Conservation (phyloP, 2,888 invertebrate genomes). For the Seira ritae region DNA sequence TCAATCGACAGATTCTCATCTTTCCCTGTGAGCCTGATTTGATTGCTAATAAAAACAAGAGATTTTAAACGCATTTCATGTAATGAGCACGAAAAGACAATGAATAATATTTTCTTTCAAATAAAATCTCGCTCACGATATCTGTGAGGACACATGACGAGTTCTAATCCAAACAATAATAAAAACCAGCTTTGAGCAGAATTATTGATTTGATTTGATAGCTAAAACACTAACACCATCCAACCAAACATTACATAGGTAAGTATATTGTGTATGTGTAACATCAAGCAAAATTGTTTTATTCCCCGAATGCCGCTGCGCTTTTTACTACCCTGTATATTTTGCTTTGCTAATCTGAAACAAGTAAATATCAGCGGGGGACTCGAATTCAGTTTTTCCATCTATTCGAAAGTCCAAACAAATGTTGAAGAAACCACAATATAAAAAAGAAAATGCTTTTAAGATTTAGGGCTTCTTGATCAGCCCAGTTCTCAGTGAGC, state of each 20-base stretch:
- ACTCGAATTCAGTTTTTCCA: not conserved
- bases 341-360: conserved; percentile 50
- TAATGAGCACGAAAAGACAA: conserved; percentile 32
- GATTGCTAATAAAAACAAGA: conserved; percentile 33
- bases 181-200: not conserved
- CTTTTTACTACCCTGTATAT: conserved; percentile 23
- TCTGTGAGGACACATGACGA: not conserved
- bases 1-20: not conserved
- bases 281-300: not conserved
- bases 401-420: not conserved
- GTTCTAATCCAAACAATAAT: not conserved
- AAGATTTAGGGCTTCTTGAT: not conserved
- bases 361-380: conserved; percentile 53
- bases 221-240: conserved; percentile 8
- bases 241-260: not conserved
- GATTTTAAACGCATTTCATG: not conserved
- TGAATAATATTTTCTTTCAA: conserved; percentile 33
- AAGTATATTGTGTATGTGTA: conserved; percentile 8
- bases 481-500: too few species aligned
- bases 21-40: not conserved
- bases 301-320: not conserved
- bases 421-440: not conserved
- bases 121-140: conserved; percentile 51
- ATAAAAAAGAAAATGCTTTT: not conserved
- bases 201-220: conserved; percentile 48